Base-by-base conservation (phyloP, 2,113 vertebrate species). In the Gavialis gangeticus region DNA sequence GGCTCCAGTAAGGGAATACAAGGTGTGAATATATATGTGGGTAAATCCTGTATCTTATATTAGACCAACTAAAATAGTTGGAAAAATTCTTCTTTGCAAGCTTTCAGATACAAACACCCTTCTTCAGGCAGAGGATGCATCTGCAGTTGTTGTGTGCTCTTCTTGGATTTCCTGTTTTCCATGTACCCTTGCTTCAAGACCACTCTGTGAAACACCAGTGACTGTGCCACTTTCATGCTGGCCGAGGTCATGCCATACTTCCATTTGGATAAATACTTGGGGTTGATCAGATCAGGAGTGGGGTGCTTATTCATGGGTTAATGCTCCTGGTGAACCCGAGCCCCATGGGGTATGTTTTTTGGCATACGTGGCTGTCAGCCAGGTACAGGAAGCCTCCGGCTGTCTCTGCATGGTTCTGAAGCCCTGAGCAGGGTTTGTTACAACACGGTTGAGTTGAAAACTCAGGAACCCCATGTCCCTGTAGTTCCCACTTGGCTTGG, bases 321-420 rank as follows among this genome's bases (percentile, higher is more conserved):
- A 83, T 67, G 12, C 91, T 93, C 87, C 93, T 92, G 85, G 76
- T 63, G 76, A 94, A 82, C 89, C 62, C 91, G 15, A 69, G 71
- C 63, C 21, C 46, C 14, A 0, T 27, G 7, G 76, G 84, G n/a
- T 5, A 3, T 75, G 75, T 84, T 95, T 85, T 8, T 95, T 89
- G 85, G 84, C 28, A 1, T 93, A 93, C 37, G 87, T 96, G 93
- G 66, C 79, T 77, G 2, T 21, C 30, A 37, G 5, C 92, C 12
- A 85, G 87, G 85, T 59, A 15, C 75, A 3, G 15, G 78, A 24
- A 12, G 2, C 58, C 69, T 46, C 80, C 30, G 59, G 11, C 58
- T 7, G 60, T 4, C 75, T 59, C 79, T 89, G 87, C 15, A 21
- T 34, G 9, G 75, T 84, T 92, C 46, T 18, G 64, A 24, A 76